Evolutionary conservation across 2,113 vertebrate species (phyloP), one percentile per base, ranked within the genome.

Genomic region (Pleuronectes platessa): DNA sequence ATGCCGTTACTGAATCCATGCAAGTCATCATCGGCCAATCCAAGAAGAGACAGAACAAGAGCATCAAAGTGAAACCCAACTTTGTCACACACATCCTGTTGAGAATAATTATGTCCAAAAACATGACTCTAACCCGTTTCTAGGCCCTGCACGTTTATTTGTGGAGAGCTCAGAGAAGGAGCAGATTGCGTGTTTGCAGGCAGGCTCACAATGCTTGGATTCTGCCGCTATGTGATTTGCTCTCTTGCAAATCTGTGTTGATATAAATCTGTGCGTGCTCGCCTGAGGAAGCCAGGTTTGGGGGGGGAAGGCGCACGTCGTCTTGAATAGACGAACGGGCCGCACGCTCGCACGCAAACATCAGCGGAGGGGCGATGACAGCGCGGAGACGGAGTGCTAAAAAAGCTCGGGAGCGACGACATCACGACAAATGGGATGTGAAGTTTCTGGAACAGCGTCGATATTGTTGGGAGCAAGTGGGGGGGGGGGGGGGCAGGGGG

Each of bases 361-460:
- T 74, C 74, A 61, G 63, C 3, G 61, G 80, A 89, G 82, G 65
- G 53, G 9, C 76, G 49, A 74, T 42, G 82, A 89, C 86, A 78
- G 85, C 17, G 53, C 35, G 54, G 53, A 64, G 45, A 65, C n/a
- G 21, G 75, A 82, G 74, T 56, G 79, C 61, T 64, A 74, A 81
- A 78, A 76, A 45, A 53, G 62, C 82, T 74, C 10, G 0, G 68
- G 40, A 66, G 45, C n/a, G 0, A 23, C 17, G 47, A 61, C 82
- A 61, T 82, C 62, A 56, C 37, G 63, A 35, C 66, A 83, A 88
- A 93, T 81, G 68, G 45, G 85, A 88, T 75, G 81, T 85, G 89
- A 93, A 74, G 81, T 87, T 87, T 89, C 75, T 88, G 79, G 86
- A 89, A 71, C 91, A 86, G 67, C 6, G 13, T 69, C 7, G 27